Percentiles rank a stretch among this genome's conserved stretches.
Conservation (phyloP, 2,888 invertebrate genomes). For the Tetropium fuscum region DNA sequence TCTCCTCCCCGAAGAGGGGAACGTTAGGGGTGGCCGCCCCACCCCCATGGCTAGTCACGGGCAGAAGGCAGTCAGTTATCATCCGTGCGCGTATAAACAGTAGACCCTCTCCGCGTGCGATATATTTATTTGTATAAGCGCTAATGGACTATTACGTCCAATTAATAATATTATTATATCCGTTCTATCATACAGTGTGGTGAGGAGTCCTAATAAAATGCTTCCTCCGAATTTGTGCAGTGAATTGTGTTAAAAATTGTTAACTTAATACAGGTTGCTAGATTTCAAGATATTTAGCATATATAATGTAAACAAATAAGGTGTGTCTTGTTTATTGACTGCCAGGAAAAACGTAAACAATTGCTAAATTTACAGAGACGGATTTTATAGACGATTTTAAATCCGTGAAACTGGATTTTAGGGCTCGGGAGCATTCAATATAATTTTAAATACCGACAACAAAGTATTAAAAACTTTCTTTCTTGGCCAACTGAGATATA, state of each 20-base stretch:
- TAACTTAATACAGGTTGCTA: background rate
- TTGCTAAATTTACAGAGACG: no score
- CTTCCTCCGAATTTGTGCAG: slow-evolving; percentile 1
- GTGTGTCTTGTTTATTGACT: no score
- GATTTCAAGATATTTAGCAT: no score
- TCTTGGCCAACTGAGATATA: no score
- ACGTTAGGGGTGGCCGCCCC: slow-evolving; percentile 24
- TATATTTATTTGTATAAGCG: slow-evolving; percentile 12
- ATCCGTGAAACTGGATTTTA: no score
- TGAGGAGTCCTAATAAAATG: background rate
- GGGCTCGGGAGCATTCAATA: no score
- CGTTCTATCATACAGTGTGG: background rate
- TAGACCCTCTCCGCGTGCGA: background rate
- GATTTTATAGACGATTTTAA: no score
- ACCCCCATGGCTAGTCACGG: slow-evolving; percentile 14
- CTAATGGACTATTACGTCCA: background rate
- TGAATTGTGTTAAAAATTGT: background rate
- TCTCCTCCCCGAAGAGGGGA: slow-evolving; percentile 18
- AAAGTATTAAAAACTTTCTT: no score
- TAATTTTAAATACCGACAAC: no score
- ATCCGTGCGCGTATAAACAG: slow-evolving; percentile 18
- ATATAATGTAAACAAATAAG: no score
- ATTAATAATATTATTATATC: background rate
- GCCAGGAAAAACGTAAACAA: no score
- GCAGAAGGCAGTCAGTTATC: slow-evolving; percentile 18